phyloP scores from a whole-genome alignment of 2,888 invertebrate genomes.

The Dinocampus coccinellae region DNA sequence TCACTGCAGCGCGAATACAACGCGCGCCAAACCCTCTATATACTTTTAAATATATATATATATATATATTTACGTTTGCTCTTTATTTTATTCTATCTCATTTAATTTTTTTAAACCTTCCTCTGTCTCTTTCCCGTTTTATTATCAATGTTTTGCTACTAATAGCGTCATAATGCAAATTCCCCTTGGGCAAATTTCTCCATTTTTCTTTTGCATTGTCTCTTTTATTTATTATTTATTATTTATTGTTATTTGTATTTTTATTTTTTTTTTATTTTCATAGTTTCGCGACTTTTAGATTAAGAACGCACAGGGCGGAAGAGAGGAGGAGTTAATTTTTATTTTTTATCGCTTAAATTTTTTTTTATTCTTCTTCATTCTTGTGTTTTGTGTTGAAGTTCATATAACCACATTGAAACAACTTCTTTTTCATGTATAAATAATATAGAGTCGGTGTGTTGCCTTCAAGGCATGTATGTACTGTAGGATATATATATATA shows the following conservation, averaged over 20 bases:
- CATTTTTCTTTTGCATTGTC: not conserved
- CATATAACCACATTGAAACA: not conserved
- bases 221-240: not conserved
- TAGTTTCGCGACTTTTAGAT: too few relatives aligned
- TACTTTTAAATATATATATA: slow-evolving; percentile 2
- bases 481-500: not conserved
- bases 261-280: not conserved
- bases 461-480: not conserved
- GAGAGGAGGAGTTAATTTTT: too few relatives aligned
- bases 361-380: not conserved
- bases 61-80: not conserved
- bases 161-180: slow-evolving; percentile 18
- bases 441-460: not conserved
- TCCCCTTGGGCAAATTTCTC: not conserved
- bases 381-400: not conserved
- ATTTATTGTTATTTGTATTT: not conserved
- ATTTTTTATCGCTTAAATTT: not conserved
- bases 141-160: slow-evolving; percentile 15
- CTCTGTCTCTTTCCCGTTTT: not conserved
- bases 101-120: slow-evolving; percentile 10
- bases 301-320: too few relatives aligned
- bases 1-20: slow-evolving; percentile 28
- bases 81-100: not conserved
- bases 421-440: slow-evolving; percentile 6
- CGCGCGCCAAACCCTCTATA: slow-evolving; percentile 26